phyloP scores from a whole-genome alignment of 2,797 vertebrate genomes.

The Tangara arthus region DNA sequence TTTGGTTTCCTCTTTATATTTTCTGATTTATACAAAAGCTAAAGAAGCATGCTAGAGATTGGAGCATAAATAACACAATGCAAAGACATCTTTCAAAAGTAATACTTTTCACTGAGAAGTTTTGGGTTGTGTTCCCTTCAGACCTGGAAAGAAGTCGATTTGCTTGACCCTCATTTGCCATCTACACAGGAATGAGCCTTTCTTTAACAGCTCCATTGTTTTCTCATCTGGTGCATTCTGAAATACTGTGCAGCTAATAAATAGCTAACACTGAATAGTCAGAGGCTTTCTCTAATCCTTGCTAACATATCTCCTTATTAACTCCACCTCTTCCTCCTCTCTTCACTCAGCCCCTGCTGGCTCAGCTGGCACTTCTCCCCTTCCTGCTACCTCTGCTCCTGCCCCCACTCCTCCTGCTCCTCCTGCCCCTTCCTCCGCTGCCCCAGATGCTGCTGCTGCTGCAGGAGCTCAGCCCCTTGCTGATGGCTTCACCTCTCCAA shows the following conservation, averaged over 20 bases:
- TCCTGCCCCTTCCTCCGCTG: constrained; percentile 76
- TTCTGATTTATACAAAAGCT: background rate
- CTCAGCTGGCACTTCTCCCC: constrained; percentile 80
- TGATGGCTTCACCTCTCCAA: constrained; percentile 91
- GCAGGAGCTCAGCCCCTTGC: constrained; percentile 87
- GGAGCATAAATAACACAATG: background rate
- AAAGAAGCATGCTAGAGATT: background rate
- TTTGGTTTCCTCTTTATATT: background rate
- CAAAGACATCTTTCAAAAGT: constrained; percentile 2
- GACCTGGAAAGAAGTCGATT: background rate
- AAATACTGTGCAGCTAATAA: constrained; percentile 47
- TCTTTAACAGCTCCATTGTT: constrained; percentile 38
- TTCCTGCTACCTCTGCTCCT: constrained; percentile 80
- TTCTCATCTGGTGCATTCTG: constrained; percentile 12
- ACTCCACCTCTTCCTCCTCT: constrained; percentile 80
- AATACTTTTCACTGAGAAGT: constrained; percentile 24
- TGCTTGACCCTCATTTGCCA: constrained; percentile 35
- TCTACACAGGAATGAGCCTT: constrained; percentile 23
- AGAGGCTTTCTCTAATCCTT: constrained; percentile 69
- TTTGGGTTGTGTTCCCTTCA: background rate
- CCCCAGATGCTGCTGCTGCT: constrained; percentile 76
- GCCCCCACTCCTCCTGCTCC: constrained; percentile 74
- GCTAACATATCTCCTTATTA: constrained; percentile 75
- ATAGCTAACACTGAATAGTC: constrained; percentile 62
- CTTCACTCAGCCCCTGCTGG: constrained; percentile 74